Percentiles rank a stretch among this genome's conserved stretches.
Conservation (phyloP, 2,888 invertebrate genomes). For the Mesoligia furuncula region DNA sequence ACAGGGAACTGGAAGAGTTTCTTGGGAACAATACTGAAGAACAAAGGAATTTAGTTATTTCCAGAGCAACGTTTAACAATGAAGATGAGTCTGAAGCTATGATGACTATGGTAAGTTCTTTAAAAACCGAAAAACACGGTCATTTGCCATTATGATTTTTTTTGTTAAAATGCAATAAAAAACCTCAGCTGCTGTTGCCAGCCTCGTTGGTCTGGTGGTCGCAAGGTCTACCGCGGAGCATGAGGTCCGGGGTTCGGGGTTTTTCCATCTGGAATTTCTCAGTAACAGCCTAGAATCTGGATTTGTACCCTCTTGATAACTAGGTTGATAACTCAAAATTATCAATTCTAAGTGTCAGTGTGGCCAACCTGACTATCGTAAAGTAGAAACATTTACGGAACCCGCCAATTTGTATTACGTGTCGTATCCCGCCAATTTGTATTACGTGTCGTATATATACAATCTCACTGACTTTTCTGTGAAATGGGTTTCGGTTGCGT, state of each 20-base stretch:
- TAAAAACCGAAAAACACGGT: neutral
- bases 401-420: neutral
- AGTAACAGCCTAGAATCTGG: neutral
- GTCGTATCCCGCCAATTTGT: neutral
- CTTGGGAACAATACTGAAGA: slow-evolving; percentile 47
- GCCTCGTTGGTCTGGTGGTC: neutral
- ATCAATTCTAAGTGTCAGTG: too few relatives aligned
- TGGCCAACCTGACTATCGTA: neutral
- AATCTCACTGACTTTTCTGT: neutral
- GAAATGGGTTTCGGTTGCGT: too few relatives aligned
- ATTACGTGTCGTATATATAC: neutral
- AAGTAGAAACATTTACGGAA: neutral
- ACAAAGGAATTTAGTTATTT: slow-evolving; percentile 32
- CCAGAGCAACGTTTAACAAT: slow-evolving; percentile 22
- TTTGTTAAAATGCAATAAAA: neutral
- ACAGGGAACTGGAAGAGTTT: slow-evolving; percentile 50
- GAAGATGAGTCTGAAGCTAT: slow-evolving; percentile 46
- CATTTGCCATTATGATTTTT: neutral
- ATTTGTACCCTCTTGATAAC: neutral
- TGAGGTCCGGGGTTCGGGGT: neutral
- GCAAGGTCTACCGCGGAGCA: neutral
- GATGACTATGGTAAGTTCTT: slow-evolving; percentile 28
- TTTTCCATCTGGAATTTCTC: neutral
- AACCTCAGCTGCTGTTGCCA: neutral
- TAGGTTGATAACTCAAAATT: neutral